Evolutionary conservation across 2,797 vertebrate genomes (phyloP), one percentile per base, ranked within the genome.

Genomic region (Naso thynnoides): DNA sequence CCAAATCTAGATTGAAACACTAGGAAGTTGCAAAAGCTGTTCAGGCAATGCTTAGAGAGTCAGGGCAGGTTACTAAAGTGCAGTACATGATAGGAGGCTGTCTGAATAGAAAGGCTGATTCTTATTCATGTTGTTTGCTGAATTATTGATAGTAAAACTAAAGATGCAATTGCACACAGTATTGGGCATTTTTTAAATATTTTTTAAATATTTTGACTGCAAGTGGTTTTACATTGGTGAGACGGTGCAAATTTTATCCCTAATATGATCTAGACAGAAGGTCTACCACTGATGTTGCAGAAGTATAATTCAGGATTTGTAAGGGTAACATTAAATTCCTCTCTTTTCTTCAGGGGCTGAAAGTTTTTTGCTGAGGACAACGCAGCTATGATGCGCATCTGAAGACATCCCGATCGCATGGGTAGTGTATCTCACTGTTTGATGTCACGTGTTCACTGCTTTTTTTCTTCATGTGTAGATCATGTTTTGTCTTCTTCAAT

Each of bases 321-420:
- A 47, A 57, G 9, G 39, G 11, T 13, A 56, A 2, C 0, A 65
- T 33, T 70, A 23, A 49, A 23, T 39, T 52, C 53, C 19, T 82
- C 26, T 68, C 59, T 86, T 73, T 41, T 23, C 79, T 26, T 27
- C 63, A 92, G 89, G 79, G 52, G 41, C 70, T 53, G 67, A 76
- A 31, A 60, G 44, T 85, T 90, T 58, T n/a, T 84, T 86, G 69
- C 55, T 49, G 38, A 80, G 79, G 79, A 82, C 82, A 69, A 60
- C 68, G 33, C 45, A 56, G 63, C 70, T n/a, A 86, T 86, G 85
- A 83, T 85, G 88, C 65, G 23, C 70, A 76, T 86, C 81, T 95
- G 84, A 93, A 73, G 81, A 86, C 75, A 68, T 70, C 86, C 68
- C 70, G 89, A 88, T 94, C 94, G 86, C 92, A 95, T 95, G 94